Evolutionary conservation across 35 echinoderm and acorn worm species (phyloP).

Genomic region (Heliocidaris tuberculata): DNA sequence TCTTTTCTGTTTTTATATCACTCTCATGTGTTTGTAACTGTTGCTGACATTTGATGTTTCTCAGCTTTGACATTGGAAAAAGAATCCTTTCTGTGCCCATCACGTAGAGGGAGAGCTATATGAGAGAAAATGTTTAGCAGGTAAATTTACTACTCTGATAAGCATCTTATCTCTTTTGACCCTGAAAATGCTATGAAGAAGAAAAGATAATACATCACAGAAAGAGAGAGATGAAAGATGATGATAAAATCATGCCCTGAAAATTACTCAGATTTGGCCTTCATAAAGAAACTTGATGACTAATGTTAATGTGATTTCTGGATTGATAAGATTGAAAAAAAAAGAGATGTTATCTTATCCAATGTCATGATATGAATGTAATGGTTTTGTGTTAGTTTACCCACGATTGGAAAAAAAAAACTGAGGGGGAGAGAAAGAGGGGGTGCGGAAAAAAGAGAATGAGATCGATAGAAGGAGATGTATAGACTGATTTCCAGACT

Average conservation of each 20-base stretch:
- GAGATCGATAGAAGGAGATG: not conserved
- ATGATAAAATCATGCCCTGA: constrained; percentile 1
- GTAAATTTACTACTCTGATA: not conserved
- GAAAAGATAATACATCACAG: not conserved
- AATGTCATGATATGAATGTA: constrained; percentile 5
- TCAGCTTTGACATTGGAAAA: not conserved
- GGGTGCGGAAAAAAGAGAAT: not conserved
- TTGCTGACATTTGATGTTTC: not conserved
- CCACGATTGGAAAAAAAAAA: not conserved
- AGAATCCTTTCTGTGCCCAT: not conserved
- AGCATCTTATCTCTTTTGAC: not conserved
- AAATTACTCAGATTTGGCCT: constrained; percentile 7
- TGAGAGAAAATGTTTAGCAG: not conserved
- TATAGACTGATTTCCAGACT: too few relatives aligned
- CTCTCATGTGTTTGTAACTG: not conserved
- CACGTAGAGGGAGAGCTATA: not conserved
- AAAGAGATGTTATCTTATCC: constrained; percentile 3
- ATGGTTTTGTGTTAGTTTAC: not conserved
- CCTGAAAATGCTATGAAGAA: constrained; percentile 10
- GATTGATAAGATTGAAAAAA: not conserved
- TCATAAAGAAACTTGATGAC: not conserved
- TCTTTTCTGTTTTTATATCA: not conserved
- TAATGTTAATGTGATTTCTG: not conserved
- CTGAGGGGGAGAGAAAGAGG: not conserved
- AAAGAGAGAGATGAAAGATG: not conserved